phyloP scores from a whole-genome alignment of 2,888 invertebrate species.

The Reticulitermes lucifugus region DNA sequence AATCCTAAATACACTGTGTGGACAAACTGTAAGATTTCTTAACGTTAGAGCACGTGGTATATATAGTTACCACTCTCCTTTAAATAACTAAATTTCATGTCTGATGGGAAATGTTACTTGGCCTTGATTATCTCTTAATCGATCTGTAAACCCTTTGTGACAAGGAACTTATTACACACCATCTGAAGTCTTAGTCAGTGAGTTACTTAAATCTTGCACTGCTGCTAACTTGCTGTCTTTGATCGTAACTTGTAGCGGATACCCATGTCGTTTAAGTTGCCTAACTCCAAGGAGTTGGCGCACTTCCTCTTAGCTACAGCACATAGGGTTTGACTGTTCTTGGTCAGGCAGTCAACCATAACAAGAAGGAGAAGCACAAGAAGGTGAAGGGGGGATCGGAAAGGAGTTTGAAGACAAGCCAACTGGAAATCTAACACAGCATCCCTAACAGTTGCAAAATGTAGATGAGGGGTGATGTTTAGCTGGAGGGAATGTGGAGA shows the following conservation, averaged over 20 bases:
- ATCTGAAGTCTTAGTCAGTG: no score
- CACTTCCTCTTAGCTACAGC: constrained; percentile 34
- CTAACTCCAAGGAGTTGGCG: constrained; percentile 27
- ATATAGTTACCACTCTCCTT: no score
- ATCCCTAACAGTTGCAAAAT: neutral
- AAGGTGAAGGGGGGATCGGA: neutral
- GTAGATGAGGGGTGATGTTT: neutral
- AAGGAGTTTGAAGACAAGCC: constrained; percentile 24
- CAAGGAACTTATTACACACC: no score
- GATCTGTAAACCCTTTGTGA: no score
- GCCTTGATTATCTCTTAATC: no score
- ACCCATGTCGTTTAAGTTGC: constrained; percentile 1
- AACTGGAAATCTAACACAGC: constrained; percentile 18
- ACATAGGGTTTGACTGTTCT: constrained; percentile 5
- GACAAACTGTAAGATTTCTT: no score
- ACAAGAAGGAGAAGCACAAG: constrained; percentile 25
- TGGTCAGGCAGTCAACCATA: constrained; percentile 39
- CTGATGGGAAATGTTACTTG: no score
- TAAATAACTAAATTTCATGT: no score
- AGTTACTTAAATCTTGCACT: no score
- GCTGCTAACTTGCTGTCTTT: neutral
- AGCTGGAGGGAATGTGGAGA: neutral
- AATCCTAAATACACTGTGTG: no score
- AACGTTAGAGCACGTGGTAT: no score
- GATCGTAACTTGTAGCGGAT: constrained; percentile 6